Evolutionary conservation across 2,797 vertebrate species (phyloP).

Genomic region (Decapterus maruadsi): DNA sequence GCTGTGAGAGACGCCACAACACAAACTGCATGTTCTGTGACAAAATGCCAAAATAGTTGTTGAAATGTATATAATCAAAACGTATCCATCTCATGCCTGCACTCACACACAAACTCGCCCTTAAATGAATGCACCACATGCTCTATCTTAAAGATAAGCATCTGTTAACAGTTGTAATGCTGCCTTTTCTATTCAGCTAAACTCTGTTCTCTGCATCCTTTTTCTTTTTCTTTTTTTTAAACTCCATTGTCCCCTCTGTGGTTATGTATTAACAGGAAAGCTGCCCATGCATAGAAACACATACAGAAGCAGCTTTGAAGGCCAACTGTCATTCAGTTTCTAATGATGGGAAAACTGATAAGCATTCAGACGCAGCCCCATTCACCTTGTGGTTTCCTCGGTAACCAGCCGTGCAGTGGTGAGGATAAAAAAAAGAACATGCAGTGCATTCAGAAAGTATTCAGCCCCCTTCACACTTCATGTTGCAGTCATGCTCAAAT

Average conservation of each 20-base stretch:
- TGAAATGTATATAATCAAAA: not conserved
- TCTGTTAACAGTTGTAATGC: slow-evolving; percentile 24
- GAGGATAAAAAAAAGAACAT: not conserved
- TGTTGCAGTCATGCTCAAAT: no score
- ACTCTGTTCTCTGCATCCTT: not conserved
- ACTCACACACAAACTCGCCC: not conserved
- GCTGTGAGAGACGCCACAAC: not conserved
- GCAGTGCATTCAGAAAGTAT: no score
- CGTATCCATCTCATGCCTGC: not conserved
- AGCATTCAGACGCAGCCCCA: slow-evolving; percentile 33
- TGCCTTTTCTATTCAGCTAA: slow-evolving; percentile 25
- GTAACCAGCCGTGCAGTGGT: slow-evolving; percentile 15
- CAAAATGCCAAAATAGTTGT: slow-evolving; percentile 14
- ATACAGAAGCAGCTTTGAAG: slow-evolving; percentile 1
- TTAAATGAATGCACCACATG: slow-evolving; percentile 3
- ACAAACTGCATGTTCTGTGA: not conserved
- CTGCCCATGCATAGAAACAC: slow-evolving; percentile 49
- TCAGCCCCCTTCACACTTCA: no score
- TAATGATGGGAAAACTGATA: slow-evolving; percentile 31
- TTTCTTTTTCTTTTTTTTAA: not conserved
- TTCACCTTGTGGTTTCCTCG: slow-evolving; percentile 46
- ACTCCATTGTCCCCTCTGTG: slow-evolving; percentile 1
- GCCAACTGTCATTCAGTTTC: slow-evolving; percentile 26
- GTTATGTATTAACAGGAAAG: slow-evolving; percentile 68
- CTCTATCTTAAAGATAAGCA: slow-evolving; percentile 32